Conservation (phyloP, 2,113 vertebrate species). For the Peromyscus maniculatus region DNA sequence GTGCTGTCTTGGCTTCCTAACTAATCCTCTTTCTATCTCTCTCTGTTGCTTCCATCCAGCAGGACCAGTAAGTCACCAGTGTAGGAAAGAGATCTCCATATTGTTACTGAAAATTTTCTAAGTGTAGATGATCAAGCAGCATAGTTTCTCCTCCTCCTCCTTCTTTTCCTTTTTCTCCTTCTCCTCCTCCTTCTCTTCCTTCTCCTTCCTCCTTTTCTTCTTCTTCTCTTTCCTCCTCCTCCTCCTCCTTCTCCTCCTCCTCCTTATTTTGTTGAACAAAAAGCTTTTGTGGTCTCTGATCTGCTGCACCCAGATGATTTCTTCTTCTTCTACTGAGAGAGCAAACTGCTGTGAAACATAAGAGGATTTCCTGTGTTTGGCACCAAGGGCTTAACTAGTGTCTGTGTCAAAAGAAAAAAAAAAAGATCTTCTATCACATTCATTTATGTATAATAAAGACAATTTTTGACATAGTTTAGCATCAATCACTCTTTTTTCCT, state of each 20-base stretch:
- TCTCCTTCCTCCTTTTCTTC: no score
- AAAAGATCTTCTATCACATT: slow-evolving; percentile 4
- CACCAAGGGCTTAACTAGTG: slow-evolving; percentile 15
- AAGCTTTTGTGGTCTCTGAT: slow-evolving; percentile 11
- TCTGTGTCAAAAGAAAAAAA: not conserved
- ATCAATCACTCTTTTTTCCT: not conserved
- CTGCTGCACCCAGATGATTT: not conserved
- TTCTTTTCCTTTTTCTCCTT: rapidly evolving
- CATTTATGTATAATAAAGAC: slow-evolving; percentile 13
- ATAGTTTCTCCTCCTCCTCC: not conserved
- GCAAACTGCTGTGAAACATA: not conserved
- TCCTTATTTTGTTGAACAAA: not conserved
- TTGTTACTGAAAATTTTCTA: slow-evolving; percentile 6
- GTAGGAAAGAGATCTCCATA: slow-evolving; percentile 4
- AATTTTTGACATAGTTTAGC: not conserved
- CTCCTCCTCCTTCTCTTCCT: no score
- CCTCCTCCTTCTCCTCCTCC: no score
- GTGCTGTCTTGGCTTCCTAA: not conserved
- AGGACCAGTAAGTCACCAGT: slow-evolving; percentile 25
- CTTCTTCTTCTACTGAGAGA: not conserved
- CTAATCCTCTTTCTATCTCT: not conserved
- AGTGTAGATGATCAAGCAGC: slow-evolving; percentile 10
- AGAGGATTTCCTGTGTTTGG: slow-evolving; percentile 18
- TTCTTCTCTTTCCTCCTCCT: not conserved
- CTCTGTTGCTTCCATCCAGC: not conserved